Base-by-base conservation (phyloP, 2,113 vertebrate genomes). In the Melanerpes aurifrons region DNA sequence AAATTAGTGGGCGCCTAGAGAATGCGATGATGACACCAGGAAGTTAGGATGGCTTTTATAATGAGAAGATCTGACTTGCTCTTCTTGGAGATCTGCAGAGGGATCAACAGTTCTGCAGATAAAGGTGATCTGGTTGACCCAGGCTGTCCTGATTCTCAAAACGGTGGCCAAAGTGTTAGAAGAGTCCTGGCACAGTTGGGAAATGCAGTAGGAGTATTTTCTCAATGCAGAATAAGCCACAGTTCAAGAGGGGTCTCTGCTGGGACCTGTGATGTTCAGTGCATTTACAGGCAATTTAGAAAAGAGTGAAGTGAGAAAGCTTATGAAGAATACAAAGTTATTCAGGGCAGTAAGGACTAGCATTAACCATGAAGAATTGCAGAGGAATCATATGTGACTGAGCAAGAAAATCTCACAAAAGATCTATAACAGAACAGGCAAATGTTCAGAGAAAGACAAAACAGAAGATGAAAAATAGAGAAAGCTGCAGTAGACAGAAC, bases 371-470 rank as follows among this genome's bases (percentile, higher is more conserved):
- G 57, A 84, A 91, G 77, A 82, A 85, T 1, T 91, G 64, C 47
- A 82, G 66, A 72, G 28, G 16, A 85, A 84, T 87, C 54, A 7
- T 22, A 56, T 6, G 17, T 0, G 5, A 25, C 62, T 28, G 32
- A 93, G 62, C 37, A 78, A 89, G 37, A 94, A 89, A 92, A 89
- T 57, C 24, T 37, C n/a, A 82, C 67, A 13, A 61, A 91, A 82
- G 0, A 2, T 78, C 92, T 78, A 17, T 7, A 75, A 62, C 31
- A 47, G 35, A 78, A 64, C 20, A 57, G 67, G 28, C 7, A 78
- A 63, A n/a, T 37, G 19, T 82, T 85, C 37, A 72, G 62, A 71
- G 54, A 74, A 81, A 78, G 20, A 53, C 47, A 74, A 47, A 26
- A 32, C 17, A 86, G 32, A 76, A 86, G 62, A 94, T 64, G 26